These are phyloP conservation scores for Bombus haemorrhoidalis DNA, from an alignment of 1,140 invertebrate species.

Conservation along the genomic window DNA sequence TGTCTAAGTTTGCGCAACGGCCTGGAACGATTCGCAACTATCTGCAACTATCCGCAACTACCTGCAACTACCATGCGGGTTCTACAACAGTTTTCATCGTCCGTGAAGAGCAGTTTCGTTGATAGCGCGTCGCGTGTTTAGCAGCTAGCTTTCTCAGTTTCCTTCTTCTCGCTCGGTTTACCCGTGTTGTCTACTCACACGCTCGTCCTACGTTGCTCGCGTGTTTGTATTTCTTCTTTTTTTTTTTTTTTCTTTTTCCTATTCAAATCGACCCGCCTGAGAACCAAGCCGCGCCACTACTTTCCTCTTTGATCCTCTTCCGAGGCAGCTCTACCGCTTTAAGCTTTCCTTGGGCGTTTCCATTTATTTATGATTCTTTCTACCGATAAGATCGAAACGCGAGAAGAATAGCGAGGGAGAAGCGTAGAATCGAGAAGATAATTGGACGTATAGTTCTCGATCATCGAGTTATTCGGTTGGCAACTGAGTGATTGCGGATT, in stretches of 20 bases:
- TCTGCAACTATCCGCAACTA: no score
- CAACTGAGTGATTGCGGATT: no score
- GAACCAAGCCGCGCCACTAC: background rate
- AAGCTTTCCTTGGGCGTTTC: background rate
- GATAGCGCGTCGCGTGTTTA: background rate
- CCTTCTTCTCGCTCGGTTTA: background rate
- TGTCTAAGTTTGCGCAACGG: background rate
- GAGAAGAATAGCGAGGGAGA: background rate
- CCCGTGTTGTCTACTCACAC: background rate
- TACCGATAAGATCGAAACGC: background rate
- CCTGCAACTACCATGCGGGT: no score
- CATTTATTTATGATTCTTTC: slow-evolving; percentile 29
- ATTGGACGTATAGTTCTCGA: background rate
- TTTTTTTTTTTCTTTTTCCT: no score
- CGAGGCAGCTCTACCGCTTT: background rate
- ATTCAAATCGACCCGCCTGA: background rate
- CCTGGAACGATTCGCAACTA: no score
- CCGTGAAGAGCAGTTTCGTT: background rate
- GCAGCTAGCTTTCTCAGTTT: background rate
- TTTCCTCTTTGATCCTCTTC: slow-evolving; percentile 36
- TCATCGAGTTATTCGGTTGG: no score
- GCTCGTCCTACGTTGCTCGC: background rate
- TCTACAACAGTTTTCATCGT: background rate
- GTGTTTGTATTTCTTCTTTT: no score
- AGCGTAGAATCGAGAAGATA: background rate